Percentiles rank a stretch among this genome's conserved stretches.
phyloP scores from a whole-genome alignment of 2,113 vertebrate species.

The Oophaga pumilio region DNA sequence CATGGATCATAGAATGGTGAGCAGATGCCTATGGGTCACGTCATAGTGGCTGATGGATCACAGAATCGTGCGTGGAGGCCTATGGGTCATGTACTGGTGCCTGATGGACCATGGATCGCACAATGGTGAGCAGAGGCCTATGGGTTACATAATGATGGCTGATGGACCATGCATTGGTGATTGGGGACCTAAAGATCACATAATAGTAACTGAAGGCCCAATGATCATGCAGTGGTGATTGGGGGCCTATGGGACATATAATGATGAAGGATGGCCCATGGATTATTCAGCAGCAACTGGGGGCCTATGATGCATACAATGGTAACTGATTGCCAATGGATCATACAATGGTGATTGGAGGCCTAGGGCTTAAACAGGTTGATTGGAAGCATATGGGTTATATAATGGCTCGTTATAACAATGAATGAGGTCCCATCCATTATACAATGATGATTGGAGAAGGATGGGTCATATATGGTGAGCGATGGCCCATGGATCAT shows the following conservation, averaged over 20 bases:
- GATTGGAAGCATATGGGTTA: background rate
- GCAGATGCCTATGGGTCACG: background rate
- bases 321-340: background rate
- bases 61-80: background rate
- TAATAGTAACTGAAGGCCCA: background rate
- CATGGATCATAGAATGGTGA: background rate
- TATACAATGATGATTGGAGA: background rate
- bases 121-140: background rate
- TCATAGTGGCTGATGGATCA: background rate
- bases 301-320: background rate
- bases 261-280: background rate
- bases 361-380: background rate
- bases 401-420: background rate
- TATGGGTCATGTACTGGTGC: background rate
- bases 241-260: background rate
- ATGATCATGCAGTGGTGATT: background rate
- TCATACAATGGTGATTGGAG: background rate
- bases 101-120: background rate
- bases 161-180: background rate
- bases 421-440: background rate
- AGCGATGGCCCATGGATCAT: background rate
- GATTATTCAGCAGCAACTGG: background rate
- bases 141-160: too few relatives aligned
- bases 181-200: background rate
- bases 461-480: background rate